Evolutionary conservation across 2,797 vertebrate species (phyloP), one percentile per base, ranked within the genome.

Genomic region (Micrastur ruficollis): DNA sequence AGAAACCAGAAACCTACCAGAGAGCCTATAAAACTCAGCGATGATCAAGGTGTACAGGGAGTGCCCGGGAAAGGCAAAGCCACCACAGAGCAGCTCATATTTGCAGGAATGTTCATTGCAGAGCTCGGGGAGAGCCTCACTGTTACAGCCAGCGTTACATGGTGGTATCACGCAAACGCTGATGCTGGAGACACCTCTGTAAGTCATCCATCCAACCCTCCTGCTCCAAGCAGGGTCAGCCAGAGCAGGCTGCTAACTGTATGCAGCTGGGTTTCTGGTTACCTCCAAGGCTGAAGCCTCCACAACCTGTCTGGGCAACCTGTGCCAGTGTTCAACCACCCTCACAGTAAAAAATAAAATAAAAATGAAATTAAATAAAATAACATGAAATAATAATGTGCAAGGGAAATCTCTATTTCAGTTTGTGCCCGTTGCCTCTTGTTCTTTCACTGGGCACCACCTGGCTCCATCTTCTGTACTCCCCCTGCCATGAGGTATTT

Each of bases 131-230:
- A 76, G 50, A 44, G 14, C 68, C 40, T 65, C 32, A 8, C 26
- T 29, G 40, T 10, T 15, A 16, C 19, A 90, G 50, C 32, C 49
- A 31, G 12, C 14, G 32, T 34, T 31, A 59, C 8, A 2, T 2
- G 18, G 5, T 14, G 42, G 31, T 16, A 32, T 19, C 31, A 14
- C 27, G 14, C 46, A 7, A 31, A 12, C 0, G 1, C 31, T 56
- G 46, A 80, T 73, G 42, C 29, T 65, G 67, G 20, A 84, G 70
- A 19, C 29, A 21, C 3, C 29, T 58, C 81, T 73, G 59, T 19
- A 75, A 40, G 38, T 55, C 19, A 11, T 1, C 44, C 42, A 49
- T 22, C 38, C 71, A 44, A 32, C 12, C 84, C 15, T 49, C 13
- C 61, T 38, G 83, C 42, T 47, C 29, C 1, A 3, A 80, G 81